Conservation (phyloP, 2,113 vertebrate species). For the Rhynchomys soricoides region DNA sequence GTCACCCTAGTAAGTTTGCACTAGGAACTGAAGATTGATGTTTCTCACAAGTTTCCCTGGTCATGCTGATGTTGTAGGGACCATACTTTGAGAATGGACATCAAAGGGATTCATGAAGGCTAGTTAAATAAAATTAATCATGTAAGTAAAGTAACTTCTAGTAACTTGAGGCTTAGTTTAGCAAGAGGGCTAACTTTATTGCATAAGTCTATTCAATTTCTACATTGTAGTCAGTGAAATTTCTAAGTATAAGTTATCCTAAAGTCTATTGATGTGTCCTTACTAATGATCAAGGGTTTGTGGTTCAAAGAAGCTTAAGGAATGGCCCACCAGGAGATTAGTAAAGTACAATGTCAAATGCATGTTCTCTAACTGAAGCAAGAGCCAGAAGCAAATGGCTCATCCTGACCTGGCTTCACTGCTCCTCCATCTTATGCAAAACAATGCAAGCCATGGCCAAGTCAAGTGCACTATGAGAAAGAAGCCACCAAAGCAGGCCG, state of each 20-base stretch:
- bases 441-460: background rate
- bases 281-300: background rate
- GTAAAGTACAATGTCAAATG: background rate
- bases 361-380: background rate
- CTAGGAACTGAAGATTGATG: background rate
- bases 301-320: background rate
- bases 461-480: constrained; percentile 8
- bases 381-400: background rate
- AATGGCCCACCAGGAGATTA: background rate
- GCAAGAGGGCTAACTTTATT: background rate
- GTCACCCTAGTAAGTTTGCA: background rate
- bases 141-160: background rate
- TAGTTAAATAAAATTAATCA: background rate
- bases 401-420: background rate
- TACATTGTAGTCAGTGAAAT: background rate
- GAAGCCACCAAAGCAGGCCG: constrained; percentile 35
- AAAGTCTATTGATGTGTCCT: background rate
- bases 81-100: background rate
- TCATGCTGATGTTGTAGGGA: background rate
- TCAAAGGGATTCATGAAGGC: background rate
- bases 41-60: background rate
- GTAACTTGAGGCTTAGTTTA: background rate
- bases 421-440: background rate
- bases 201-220: background rate
- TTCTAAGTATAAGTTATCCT: background rate